These are phyloP conservation scores for Cinclus mexicanus DNA, from an alignment of 2,113 vertebrate species.

Conservation along the genomic window DNA sequence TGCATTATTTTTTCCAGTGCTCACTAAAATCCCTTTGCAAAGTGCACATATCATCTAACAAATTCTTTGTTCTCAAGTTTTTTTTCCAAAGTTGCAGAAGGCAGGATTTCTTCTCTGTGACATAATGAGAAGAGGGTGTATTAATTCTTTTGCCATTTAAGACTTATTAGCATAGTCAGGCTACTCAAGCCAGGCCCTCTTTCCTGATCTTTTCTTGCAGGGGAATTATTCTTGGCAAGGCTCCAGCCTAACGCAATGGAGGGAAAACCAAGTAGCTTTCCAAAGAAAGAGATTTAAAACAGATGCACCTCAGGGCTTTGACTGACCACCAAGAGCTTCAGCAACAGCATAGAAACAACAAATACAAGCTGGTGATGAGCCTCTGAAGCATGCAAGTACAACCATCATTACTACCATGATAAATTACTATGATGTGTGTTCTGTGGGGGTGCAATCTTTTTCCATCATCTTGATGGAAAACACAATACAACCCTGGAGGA, in stretches of 20 bases:
- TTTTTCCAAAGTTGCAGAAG: slow-evolving; percentile 19
- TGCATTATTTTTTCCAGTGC: neutral
- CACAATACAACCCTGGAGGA: neutral
- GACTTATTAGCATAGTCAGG: neutral
- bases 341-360: neutral
- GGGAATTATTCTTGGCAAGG: slow-evolving; percentile 47
- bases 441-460: accelerated
- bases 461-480: accelerated
- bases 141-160: neutral
- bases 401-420: neutral
- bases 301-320: neutral
- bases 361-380: neutral
- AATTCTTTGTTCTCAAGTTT: neutral
- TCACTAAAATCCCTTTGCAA: neutral
- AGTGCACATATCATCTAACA: neutral
- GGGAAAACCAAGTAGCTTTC: neutral
- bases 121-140: neutral
- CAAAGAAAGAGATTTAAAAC: neutral
- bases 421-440: accelerated
- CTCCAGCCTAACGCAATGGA: neutral
- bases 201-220: slow-evolving; percentile 47
- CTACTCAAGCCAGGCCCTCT: neutral
- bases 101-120: slow-evolving; percentile 57
- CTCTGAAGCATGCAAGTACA: neutral
- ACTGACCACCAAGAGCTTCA: neutral